Percentiles rank a stretch among this genome's conserved stretches.
Evolutionary conservation across 1,140 invertebrate species (phyloP).

Genomic region (Polypedilum vanderplanki): DNA sequence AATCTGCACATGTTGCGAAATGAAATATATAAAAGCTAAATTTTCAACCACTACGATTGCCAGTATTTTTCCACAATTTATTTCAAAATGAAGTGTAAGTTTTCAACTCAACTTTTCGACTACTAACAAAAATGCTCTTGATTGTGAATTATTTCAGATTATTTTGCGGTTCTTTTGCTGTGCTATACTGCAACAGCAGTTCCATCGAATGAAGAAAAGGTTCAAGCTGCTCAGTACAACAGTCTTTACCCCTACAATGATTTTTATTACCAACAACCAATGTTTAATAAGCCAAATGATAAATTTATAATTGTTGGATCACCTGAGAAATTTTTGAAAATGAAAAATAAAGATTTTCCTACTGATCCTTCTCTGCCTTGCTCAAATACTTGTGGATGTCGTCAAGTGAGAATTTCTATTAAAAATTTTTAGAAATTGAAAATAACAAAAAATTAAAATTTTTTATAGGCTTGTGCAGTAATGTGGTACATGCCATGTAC

Average conservation of each 20-base stretch:
- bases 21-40: no score
- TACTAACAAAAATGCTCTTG: background rate
- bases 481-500: background rate
- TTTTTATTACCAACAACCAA: background rate
- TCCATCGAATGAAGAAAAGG: background rate
- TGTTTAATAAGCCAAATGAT: background rate
- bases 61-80: background rate
- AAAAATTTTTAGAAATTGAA: no score
- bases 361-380: background rate
- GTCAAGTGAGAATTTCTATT: background rate
- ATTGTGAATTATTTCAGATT: background rate
- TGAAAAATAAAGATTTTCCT: conserved; percentile 2
- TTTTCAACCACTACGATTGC: no score
- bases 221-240: background rate
- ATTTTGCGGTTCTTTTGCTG: background rate
- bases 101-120: background rate
- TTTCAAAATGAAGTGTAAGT: conserved; percentile 3
- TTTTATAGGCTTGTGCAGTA: background rate
- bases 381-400: conserved; percentile 11
- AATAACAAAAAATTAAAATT: no score
- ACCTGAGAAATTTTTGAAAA: background rate
- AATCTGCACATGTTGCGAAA: no score
- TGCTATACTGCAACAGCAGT: background rate
- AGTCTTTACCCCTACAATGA: background rate
- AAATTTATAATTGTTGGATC: background rate